Evolutionary conservation across 1,140 invertebrate species (phyloP).

Genomic region (Leptopilina boulardi): DNA sequence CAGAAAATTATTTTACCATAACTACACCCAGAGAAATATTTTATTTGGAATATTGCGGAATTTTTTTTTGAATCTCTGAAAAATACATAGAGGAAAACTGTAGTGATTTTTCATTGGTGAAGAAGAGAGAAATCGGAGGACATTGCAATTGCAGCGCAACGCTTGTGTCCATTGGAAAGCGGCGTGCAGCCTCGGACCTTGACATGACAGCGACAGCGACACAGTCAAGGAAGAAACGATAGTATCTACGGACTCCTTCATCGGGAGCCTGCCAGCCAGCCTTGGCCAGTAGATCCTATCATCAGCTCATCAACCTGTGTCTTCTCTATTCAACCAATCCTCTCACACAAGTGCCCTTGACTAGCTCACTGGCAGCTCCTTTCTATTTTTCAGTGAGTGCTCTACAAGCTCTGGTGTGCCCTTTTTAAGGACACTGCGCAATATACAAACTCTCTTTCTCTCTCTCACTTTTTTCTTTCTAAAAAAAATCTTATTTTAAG

Average conservation of each 20-base stretch:
- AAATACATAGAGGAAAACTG: neutral
- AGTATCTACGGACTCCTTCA: slow-evolving; percentile 60
- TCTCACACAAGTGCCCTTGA: slow-evolving; percentile 21
- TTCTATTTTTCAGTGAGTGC: neutral
- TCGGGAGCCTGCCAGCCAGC: slow-evolving; percentile 55
- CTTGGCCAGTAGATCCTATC: slow-evolving; percentile 61
- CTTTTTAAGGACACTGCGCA: too few relatives aligned
- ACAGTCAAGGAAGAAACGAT: slow-evolving; percentile 61
- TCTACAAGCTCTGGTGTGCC: neutral
- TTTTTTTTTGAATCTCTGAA: too few relatives aligned
- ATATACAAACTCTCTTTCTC: too few relatives aligned
- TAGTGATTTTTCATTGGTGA: neutral
- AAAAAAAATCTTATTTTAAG: too few relatives aligned
- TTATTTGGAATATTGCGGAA: too few relatives aligned
- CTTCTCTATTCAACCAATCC: slow-evolving; percentile 55
- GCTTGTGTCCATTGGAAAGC: slow-evolving; percentile 49
- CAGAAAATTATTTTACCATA: too few relatives aligned
- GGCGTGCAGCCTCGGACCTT: slow-evolving; percentile 54
- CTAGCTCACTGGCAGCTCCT: neutral
- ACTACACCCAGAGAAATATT: too few relatives aligned
- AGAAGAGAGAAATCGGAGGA: slow-evolving; percentile 45
- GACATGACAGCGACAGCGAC: slow-evolving; percentile 58
- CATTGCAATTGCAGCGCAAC: slow-evolving; percentile 57
- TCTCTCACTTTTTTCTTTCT: too few relatives aligned
- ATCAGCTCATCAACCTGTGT: slow-evolving; percentile 63